phyloP scores from a whole-genome alignment of 2,797 vertebrate genomes.

The Cyclura pinguis region DNA sequence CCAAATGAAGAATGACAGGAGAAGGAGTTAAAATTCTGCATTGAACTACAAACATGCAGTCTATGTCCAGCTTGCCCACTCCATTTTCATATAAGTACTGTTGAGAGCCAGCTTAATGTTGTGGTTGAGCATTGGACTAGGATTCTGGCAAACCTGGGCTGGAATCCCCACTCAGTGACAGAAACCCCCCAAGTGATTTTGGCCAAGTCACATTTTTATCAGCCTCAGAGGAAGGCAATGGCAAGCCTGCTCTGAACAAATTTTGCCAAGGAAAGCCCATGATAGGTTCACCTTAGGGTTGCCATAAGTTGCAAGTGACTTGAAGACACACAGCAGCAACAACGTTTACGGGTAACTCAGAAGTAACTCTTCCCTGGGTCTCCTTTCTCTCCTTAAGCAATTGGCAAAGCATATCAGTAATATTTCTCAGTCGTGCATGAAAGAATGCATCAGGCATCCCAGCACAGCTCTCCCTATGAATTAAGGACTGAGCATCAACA shows the following conservation, averaged over 20 bases:
- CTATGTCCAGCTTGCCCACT: neutral
- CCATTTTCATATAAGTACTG: neutral
- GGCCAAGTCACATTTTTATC: too few species aligned
- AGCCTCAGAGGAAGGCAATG: too few species aligned
- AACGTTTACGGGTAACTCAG: neutral
- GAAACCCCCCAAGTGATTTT: too few species aligned
- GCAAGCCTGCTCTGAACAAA: too few species aligned
- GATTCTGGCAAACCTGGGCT: too few species aligned
- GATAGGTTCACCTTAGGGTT: too few species aligned
- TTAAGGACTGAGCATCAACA: neutral
- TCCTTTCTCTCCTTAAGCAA: neutral
- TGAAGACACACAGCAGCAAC: neutral
- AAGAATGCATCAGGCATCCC: slow-evolving; percentile 6
- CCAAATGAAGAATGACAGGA: neutral
- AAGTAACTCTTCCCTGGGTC: neutral
- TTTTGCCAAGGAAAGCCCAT: too few species aligned
- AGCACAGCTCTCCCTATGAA: neutral
- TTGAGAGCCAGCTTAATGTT: too few species aligned
- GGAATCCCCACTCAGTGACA: too few species aligned
- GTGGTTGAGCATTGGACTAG: too few species aligned
- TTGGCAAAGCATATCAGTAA: neutral
- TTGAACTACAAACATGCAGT: neutral
- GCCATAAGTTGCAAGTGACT: too few species aligned
- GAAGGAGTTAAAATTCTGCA: neutral
- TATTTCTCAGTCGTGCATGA: neutral